Evolutionary conservation across 1,140 invertebrate species (phyloP).

Genomic region (Drosophila parabipectinata): DNA sequence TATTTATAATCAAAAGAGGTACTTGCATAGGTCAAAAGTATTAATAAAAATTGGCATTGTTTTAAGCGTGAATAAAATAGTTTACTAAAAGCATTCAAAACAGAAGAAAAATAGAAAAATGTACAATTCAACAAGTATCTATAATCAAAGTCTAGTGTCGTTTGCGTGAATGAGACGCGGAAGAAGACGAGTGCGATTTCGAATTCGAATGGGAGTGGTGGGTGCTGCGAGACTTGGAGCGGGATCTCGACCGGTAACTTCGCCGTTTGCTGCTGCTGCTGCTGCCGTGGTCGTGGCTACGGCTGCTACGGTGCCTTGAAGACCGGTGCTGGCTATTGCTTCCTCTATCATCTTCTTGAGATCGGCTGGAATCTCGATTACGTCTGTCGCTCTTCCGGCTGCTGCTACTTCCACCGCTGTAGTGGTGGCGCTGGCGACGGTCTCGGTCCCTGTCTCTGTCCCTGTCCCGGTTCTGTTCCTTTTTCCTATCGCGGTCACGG

Average conservation of each 20-base stretch:
- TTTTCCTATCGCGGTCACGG: slow-evolving; percentile 33
- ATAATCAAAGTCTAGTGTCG: slow-evolving; percentile 47
- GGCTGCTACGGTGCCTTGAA: slow-evolving; percentile 42
- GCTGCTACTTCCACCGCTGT: slow-evolving; percentile 20
- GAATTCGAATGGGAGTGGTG: slow-evolving; percentile 64
- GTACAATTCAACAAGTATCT: slow-evolving; percentile 26
- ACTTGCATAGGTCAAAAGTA: too few relatives aligned
- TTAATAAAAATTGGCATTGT: not conserved
- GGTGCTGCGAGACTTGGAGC: slow-evolving; percentile 65
- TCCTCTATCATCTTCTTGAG: slow-evolving; percentile 46
- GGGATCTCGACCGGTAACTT: slow-evolving; percentile 52
- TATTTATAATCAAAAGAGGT: too few relatives aligned
- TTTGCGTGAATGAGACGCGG: slow-evolving; percentile 58
- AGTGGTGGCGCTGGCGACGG: slow-evolving; percentile 17
- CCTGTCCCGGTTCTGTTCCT: slow-evolving; percentile 19
- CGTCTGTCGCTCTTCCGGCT: slow-evolving; percentile 8
- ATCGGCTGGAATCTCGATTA: slow-evolving; percentile 52
- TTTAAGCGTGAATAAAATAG: slow-evolving; percentile 2
- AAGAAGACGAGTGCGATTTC: slow-evolving; percentile 51
- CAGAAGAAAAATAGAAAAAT: slow-evolving; percentile 37
- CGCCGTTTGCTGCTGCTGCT: slow-evolving; percentile 31
- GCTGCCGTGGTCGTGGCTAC: slow-evolving; percentile 51
- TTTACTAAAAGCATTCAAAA: slow-evolving; percentile 38
- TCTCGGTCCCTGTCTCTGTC: slow-evolving; percentile 21
- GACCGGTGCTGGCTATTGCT: slow-evolving; percentile 30